Base-by-base conservation (phyloP, 2,888 invertebrate species). In the Diarsia rubi region DNA sequence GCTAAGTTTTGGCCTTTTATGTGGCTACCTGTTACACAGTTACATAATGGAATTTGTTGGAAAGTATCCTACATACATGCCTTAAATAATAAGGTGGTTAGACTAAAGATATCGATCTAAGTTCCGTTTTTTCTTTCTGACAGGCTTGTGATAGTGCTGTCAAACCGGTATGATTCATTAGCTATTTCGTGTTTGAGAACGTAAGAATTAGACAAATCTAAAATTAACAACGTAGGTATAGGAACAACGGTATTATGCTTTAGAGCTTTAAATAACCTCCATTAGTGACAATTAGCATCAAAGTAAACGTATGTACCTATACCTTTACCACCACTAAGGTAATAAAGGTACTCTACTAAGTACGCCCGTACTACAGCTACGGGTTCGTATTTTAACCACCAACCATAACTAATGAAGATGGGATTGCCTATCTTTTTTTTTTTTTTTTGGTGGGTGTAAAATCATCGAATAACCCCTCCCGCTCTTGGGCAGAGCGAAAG, bases 1-100 rank as follows among this genome's bases (percentile, higher is more conserved):
- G 47, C 63, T 45, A 21, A 54, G 62, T 69, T 79, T 64, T 24
- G 14, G 3, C 21, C n/a, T 73, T 72, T 73, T 70, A 73, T 52
- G 37, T 60, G 69, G 59, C 73, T 57, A 84, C 78, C 73, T 68
- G 70, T 75, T 73, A 75, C 66, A 60, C 31, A 44, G 63, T 70
- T 81, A 69, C 19, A 37, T 62, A 73, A 73, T 68, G 59, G 49
- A 63, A 31, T 78, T 68, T 27, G 67, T 69, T 57, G n/a, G 68
- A 62, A 82, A 65, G 52, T 64, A 45, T 45, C 9, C 9, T 19
- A 54, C 6, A n/a, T 27, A 74, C 44, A 27, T 24, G 44, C 27
- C 27, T 57, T 24, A 42, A 75, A 76, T 69, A 69, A 73, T 66
- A 73, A 76, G 57, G 19, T 45, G 63, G 14, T 68, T 19, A 31